These are phyloP conservation scores for Leptinotarsa defecta DNA, from an alignment of 1,140 invertebrate species.

Conservation along the genomic window DNA sequence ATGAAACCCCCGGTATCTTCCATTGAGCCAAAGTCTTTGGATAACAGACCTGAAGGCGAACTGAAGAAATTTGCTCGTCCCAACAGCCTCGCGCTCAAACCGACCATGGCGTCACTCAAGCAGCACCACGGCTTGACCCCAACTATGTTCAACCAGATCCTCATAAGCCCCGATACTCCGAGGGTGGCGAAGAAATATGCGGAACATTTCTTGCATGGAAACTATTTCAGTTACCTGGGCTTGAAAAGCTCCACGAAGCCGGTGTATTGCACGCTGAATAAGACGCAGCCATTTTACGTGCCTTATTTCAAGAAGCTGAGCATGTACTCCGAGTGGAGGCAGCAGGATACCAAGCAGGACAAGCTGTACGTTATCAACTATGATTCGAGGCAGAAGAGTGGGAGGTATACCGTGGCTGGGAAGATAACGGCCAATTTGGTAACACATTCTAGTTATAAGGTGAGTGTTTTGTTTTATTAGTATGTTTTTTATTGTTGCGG, in stretches of 20 bases:
- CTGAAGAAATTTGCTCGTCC: conserved; percentile 74
- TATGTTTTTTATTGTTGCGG: no score
- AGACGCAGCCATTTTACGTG: conserved; percentile 94
- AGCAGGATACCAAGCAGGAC: conserved; percentile 53
- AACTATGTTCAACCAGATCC: conserved; percentile 73
- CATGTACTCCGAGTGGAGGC: conserved; percentile 96
- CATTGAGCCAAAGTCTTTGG: conserved; percentile 26
- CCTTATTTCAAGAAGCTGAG: conserved; percentile 87
- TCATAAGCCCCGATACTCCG: conserved; percentile 89
- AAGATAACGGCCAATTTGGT: conserved; percentile 68
- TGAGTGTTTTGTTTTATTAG: conserved; percentile 30
- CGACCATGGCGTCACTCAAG: conserved; percentile 78
- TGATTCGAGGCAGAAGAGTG: conserved; percentile 74
- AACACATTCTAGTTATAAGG: conserved; percentile 68
- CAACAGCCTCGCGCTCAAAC: conserved; percentile 78
- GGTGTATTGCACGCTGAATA: conserved; percentile 91
- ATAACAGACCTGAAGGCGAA: conserved; percentile 29
- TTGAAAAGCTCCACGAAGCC: conserved; percentile 88
- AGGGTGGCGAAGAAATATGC: conserved; percentile 85
- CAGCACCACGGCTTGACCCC: conserved; percentile 77
- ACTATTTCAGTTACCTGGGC: conserved; percentile 90
- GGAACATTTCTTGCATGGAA: conserved; percentile 85
- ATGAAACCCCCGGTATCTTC: conserved; percentile 18
- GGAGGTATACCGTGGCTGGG: conserved; percentile 64
- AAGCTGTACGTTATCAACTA: conserved; percentile 58